These are phyloP conservation scores for Menura novaehollandiae DNA, from an alignment of 2,113 vertebrate genomes.

Conservation along the genomic window DNA sequence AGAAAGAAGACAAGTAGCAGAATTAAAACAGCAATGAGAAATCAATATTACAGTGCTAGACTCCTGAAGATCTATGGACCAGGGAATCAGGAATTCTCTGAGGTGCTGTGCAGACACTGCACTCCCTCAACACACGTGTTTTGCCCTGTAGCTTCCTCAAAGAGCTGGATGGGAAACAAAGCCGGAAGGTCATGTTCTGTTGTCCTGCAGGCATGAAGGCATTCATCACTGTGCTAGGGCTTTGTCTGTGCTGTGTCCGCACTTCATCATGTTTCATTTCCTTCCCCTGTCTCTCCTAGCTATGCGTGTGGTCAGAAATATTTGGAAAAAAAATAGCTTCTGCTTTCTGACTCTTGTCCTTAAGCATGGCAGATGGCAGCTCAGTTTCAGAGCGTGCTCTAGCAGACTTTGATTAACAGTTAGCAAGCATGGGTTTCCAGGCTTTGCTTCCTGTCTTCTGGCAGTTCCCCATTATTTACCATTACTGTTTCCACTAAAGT, in stretches of 20 bases:
- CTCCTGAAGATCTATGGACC: not conserved
- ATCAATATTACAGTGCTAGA: not conserved
- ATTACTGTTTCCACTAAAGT: not conserved
- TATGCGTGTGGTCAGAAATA: not conserved
- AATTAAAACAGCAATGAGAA: not conserved
- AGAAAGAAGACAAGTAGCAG: not conserved
- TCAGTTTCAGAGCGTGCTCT: not conserved
- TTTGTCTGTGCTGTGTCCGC: not conserved
- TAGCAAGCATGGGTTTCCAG: not conserved
- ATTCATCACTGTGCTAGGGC: not conserved
- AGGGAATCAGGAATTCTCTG: not conserved
- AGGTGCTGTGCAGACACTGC: not conserved
- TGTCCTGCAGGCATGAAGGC: not conserved
- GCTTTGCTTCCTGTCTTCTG: not conserved
- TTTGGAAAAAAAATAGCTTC: not conserved
- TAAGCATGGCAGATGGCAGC: not conserved
- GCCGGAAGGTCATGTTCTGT: not conserved
- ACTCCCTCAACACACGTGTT: accelerated
- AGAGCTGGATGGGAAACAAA: not conserved
- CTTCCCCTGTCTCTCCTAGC: not conserved
- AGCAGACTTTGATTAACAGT: not conserved
- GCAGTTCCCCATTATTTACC: not conserved
- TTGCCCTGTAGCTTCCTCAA: not conserved
- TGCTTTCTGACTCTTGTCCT: not conserved
- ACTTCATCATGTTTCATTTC: not conserved